phyloP scores from a whole-genome alignment of 2,113 vertebrate genomes.

The Isurus oxyrinchus region DNA sequence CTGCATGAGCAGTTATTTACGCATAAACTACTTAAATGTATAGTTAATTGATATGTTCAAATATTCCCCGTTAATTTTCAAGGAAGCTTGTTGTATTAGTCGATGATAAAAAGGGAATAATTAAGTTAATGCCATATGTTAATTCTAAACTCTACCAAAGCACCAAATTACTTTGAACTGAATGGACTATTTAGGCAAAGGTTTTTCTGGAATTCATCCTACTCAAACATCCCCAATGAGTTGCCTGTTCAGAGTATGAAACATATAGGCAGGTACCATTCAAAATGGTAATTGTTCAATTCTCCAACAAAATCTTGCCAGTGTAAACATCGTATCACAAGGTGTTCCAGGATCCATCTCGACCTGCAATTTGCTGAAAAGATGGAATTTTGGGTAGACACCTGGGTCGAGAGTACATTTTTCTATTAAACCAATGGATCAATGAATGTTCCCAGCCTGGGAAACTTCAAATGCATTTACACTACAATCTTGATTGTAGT shows the following conservation, averaged over 20 bases:
- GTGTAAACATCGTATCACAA: not conserved
- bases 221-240: not conserved
- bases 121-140: not conserved
- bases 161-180: not conserved
- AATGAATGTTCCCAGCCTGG: not conserved
- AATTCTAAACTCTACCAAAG: not conserved
- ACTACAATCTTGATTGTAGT: not conserved
- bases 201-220: not conserved
- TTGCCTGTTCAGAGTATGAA: not conserved
- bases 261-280: not conserved
- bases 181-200: not conserved
- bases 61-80: not conserved
- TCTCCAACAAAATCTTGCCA: not conserved
- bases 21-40: conserved; percentile 1
- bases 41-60: not conserved
- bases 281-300: not conserved
- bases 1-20: not conserved
- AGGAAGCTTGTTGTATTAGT: not conserved
- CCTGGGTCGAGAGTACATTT: not conserved
- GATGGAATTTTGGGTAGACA: not conserved
- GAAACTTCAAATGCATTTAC: not conserved
- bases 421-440: not conserved
- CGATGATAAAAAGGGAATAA: not conserved
- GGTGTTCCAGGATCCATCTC: not conserved
- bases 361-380: not conserved